A percentile compares a stretch with the other conserved stretches of the same genome.
Evolutionary conservation across 2,113 vertebrate species (phyloP).

Genomic region (Istiophorus platypterus): DNA sequence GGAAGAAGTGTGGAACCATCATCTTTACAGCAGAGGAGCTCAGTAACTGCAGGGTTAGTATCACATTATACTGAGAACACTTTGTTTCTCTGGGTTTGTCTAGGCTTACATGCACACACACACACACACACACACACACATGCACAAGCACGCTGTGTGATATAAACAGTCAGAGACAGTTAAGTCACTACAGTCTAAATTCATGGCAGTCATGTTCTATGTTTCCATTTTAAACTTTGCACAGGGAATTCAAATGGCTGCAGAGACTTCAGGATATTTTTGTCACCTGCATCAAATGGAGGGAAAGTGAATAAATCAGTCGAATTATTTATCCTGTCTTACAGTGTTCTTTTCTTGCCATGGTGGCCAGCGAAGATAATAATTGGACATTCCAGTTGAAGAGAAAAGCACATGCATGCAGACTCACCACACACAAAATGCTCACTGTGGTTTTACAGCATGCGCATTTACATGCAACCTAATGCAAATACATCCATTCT

Average conservation of each 20-base stretch:
- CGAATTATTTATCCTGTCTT: constrained; percentile 47
- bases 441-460: background rate
- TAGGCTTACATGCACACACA: too few species aligned
- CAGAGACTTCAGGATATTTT: background rate
- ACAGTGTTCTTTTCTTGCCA: constrained; percentile 25
- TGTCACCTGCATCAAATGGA: constrained; percentile 18
- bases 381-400: constrained; percentile 54
- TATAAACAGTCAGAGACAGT: too few species aligned
- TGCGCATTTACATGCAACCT: background rate
- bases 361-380: constrained; percentile 40
- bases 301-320: constrained; percentile 32
- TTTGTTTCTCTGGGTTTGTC: too few species aligned
- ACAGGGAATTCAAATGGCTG: too few species aligned
- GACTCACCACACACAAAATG: background rate
- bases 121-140: too few species aligned
- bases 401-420: background rate
- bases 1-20: constrained; percentile 75
- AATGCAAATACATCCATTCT: constrained; percentile 7
- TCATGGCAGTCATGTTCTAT: too few species aligned
- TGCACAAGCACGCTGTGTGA: too few species aligned
- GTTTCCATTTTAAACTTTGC: too few species aligned
- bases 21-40: constrained; percentile 73
- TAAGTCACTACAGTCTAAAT: too few species aligned
- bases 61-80: background rate
- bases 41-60: constrained; percentile 76